Conservation (phyloP, 37 sponge, comb jelly and placozoan species). For the Diacarnus erythraeanus region DNA sequence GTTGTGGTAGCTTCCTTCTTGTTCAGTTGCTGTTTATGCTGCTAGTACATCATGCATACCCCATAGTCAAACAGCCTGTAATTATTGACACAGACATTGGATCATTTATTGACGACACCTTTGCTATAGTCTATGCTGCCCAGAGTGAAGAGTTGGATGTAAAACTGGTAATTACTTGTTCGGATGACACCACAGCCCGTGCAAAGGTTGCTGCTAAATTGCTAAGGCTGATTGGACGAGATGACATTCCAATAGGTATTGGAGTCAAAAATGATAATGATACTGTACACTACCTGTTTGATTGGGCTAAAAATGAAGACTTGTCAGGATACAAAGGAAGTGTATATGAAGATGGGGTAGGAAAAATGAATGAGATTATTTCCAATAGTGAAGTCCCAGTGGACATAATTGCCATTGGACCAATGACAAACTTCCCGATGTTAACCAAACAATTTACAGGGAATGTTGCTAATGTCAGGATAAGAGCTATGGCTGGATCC, state of each 20-base stretch:
- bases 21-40: too few relatives aligned
- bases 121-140: constrained; percentile 65
- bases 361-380: constrained; percentile 62
- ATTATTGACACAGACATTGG: constrained; percentile 88
- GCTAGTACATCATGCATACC: too few relatives aligned
- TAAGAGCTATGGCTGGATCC: constrained; percentile 75
- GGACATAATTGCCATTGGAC: constrained; percentile 70
- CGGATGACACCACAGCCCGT: constrained; percentile 67
- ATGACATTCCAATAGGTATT: constrained; percentile 75
- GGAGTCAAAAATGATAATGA: constrained; percentile 38
- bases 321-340: constrained; percentile 59
- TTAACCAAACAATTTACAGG: constrained; percentile 55
- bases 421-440: constrained; percentile 68
- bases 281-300: constrained; percentile 29
- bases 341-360: constrained; percentile 59
- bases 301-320: constrained; percentile 48
- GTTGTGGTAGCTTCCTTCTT: too few relatives aligned
- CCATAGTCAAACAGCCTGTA: constrained; percentile 60
- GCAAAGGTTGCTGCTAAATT: constrained; percentile 64
- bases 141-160: constrained; percentile 54
- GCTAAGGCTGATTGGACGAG: constrained; percentile 43
- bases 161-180: constrained; percentile 63
- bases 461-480: constrained; percentile 42
- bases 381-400: constrained; percentile 4
- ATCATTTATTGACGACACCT: constrained; percentile 60